Evolutionary conservation across 2,113 vertebrate species (phyloP), one percentile per base, ranked within the genome.

Genomic region (Marmota flaviventris): DNA sequence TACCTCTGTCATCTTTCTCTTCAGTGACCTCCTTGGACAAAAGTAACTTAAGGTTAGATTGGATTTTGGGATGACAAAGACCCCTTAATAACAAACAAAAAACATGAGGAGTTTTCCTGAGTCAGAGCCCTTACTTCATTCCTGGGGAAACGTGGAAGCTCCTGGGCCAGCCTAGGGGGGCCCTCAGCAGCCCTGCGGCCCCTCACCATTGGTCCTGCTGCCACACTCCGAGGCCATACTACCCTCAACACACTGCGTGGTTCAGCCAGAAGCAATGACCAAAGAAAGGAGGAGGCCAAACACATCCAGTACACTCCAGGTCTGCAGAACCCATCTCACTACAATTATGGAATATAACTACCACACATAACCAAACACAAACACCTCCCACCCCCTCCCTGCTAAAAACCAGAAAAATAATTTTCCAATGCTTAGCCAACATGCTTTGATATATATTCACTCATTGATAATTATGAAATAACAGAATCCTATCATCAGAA

Each of bases 231-330:
- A 63, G 12, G 45, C 25, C 69, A 86, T 12, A 12, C 20, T 39
- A 77, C 34, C 34, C n/a, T 76, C 63, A 77, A 27, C 58, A 85
- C n/a, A 39, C 65, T 29, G 56, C 70, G 27, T 17, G 42, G 51
- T 79, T 34, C 76, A 79, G 53, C 56, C 93, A 96, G 73, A 90
- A 93, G 27, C 85, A 93, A n/a, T 42, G 39, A 86, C 6, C 70
- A 83, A 22, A 86, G 34, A 84, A 92, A 78, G 83, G 16, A 94
- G 29, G 12, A 75, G 70, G 18, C 56, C 85, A 82, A 92, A 85
- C n/a, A 82, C 56, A 14, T 42, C 67, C 16, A 79, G 34, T 70
- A 89, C 78, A n/a, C 0, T 1, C 1, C 0, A 45, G 8, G 29
- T 22, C 34, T 32, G 32, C 14, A n/a, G 70, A 12, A 89, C 58